phyloP scores from a whole-genome alignment of 2,113 vertebrate genomes.

The Tiliqua scincoides region DNA sequence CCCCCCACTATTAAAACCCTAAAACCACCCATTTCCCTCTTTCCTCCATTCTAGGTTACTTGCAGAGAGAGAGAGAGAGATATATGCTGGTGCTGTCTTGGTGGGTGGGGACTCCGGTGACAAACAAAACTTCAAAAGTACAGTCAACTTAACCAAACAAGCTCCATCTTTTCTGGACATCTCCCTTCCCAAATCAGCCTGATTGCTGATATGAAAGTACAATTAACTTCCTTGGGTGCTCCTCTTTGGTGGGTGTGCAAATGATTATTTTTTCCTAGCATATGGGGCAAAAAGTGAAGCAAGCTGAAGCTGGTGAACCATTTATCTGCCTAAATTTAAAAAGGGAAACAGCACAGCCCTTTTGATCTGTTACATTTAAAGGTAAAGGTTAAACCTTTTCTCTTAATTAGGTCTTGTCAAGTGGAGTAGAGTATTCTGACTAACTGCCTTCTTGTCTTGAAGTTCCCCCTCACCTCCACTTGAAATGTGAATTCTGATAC shows the following conservation, averaged over 20 bases:
- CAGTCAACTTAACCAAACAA: neutral
- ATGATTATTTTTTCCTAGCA: neutral
- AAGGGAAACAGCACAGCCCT: constrained; percentile 10
- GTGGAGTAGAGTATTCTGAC: neutral
- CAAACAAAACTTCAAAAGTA: neutral
- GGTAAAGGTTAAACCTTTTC: no score
- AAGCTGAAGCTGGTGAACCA: neutral
- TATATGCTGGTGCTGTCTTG: neutral
- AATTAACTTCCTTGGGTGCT: no score
- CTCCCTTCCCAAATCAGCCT: neutral
- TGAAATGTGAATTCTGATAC: neutral
- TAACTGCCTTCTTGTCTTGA: neutral
- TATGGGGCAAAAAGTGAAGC: neutral
- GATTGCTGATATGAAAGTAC: neutral
- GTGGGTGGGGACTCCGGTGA: neutral
- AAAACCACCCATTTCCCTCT: neutral
- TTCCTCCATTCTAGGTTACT: neutral
- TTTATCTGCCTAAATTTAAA: neutral
- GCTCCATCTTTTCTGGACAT: neutral
- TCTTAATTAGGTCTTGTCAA: neutral
- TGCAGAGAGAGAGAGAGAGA: neutral
- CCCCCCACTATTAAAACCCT: neutral
- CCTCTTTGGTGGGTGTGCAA: neutral
- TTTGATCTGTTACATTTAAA: constrained; percentile 5
- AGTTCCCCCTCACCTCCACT: neutral